These are phyloP conservation scores for Choristoneura rosaceana DNA, from an alignment of 2,888 invertebrate species.

Conservation along the genomic window DNA sequence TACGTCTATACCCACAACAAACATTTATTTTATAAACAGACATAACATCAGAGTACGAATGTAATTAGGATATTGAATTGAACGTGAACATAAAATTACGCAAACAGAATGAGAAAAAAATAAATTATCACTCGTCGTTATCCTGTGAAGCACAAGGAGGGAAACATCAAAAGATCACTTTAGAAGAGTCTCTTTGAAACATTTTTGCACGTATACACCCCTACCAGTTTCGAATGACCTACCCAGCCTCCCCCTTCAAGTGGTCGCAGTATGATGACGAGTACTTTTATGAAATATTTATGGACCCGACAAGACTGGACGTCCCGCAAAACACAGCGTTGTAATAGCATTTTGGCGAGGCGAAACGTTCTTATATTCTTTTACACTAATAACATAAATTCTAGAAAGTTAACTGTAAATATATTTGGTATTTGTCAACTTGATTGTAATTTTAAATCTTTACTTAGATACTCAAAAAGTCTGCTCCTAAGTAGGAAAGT, in stretches of 20 bases:
- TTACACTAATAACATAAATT: slow-evolving; percentile 14
- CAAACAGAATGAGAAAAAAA: slow-evolving; percentile 42
- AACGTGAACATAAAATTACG: slow-evolving; percentile 34
- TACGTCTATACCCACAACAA: too few relatives aligned
- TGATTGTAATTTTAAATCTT: background rate
- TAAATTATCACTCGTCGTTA: slow-evolving; percentile 42
- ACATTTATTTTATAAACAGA: too few relatives aligned
- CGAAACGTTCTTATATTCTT: slow-evolving; percentile 30
- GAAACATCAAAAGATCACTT: slow-evolving; percentile 58
- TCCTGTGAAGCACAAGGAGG: slow-evolving; percentile 43
- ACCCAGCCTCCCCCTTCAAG: slow-evolving; percentile 33
- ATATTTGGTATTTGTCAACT: background rate
- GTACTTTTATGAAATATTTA: slow-evolving; percentile 33
- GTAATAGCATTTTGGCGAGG: slow-evolving; percentile 23
- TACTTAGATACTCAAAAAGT: too few relatives aligned
- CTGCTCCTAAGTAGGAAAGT: too few relatives aligned
- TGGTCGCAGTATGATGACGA: slow-evolving; percentile 23
- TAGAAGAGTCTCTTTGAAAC: slow-evolving; percentile 54
- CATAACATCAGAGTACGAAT: too few relatives aligned
- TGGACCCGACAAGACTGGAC: slow-evolving; percentile 20
- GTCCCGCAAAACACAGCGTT: slow-evolving; percentile 9
- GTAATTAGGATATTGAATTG: slow-evolving; percentile 35
- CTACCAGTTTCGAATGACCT: slow-evolving; percentile 46
- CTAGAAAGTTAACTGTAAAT: background rate
- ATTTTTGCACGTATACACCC: slow-evolving; percentile 48